Percentiles rank a stretch among this genome's conserved stretches.
Evolutionary conservation across 2,113 vertebrate species (phyloP).

Genomic region (Phylloscopus trochiloides): DNA sequence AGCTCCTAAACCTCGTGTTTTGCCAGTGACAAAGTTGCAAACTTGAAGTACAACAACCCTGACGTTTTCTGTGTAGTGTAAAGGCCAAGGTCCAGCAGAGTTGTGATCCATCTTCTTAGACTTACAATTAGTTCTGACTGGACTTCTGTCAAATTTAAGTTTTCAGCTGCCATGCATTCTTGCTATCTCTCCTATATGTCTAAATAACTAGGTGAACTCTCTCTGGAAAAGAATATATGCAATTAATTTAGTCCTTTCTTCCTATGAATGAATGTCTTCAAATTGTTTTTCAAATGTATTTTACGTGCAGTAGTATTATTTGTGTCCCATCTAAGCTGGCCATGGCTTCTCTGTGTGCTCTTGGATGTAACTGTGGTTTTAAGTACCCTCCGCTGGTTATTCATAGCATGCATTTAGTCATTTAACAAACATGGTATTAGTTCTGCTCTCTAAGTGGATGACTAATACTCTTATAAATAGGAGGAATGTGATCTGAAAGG

Average conservation of each 20-base stretch:
- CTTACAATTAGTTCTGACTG: not conserved
- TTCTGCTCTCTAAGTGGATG: slow-evolving; percentile 56
- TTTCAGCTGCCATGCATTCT: not conserved
- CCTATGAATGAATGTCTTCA: not conserved
- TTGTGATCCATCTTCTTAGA: not conserved
- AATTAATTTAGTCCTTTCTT: not conserved
- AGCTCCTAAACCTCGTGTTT: not conserved
- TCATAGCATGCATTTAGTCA: slow-evolving; percentile 48
- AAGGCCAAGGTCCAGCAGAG: slow-evolving; percentile 5
- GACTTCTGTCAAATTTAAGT: not conserved
- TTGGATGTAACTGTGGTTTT: slow-evolving; percentile 28
- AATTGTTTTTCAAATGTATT: not conserved
- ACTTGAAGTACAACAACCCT: not conserved
- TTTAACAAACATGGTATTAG: slow-evolving; percentile 55
- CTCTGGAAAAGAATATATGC: not conserved
- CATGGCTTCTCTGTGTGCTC: not conserved
- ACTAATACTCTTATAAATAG: slow-evolving; percentile 65
- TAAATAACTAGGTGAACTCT: slow-evolving; percentile 25
- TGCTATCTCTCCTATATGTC: not conserved
- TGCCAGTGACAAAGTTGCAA: slow-evolving; percentile 6
- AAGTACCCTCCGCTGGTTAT: slow-evolving; percentile 33
- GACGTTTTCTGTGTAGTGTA: not conserved
- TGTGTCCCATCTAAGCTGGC: not conserved
- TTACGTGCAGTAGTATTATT: not conserved
- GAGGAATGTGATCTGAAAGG: slow-evolving; percentile 58